Base-by-base conservation (phyloP, 2,113 vertebrate genomes). In the Eleginops maclovinus region DNA sequence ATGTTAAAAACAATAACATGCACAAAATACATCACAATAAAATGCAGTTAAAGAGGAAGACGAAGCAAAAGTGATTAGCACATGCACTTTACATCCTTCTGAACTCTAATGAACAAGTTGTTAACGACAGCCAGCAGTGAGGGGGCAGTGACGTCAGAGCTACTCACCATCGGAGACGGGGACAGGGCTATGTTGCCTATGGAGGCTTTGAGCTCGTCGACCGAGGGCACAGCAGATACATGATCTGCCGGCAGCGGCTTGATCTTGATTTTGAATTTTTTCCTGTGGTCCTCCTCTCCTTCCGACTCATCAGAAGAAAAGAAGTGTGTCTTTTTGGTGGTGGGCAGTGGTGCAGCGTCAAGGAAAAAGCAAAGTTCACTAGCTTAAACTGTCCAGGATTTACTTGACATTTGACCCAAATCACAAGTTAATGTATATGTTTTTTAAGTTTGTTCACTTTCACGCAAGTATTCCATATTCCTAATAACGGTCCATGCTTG, bases 191-290 rank as follows among this genome's bases (percentile, higher is more conserved):
- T 99, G 95, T 97, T 98, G 88, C 98, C 97, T 55, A 99, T 89
- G 0, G 98, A 99, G 0, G 96, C 98, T 91, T 96, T 98, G 77
- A 99, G 95, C 90, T 97, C 97, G 12, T 98, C 98, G 41, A 99
- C 96, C 0, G 97, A 97, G 0, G 97, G 97, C 3, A 50, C 86
- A 0, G 94, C 56, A 1, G 90, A 95, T 19, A 96, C 90, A 10
- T 89, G 85, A 51, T 98, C 95, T 47, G 96, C 89, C 26, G 87
- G 91, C 84, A 99, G 83, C 0, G 97, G 98, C 77, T 98, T 98
- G 87, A 99, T 99, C 93, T 98, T 98, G 87, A 99, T 97, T 88
- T 99, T 99, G 89, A 99, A 99, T 63, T 97, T 99, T 93, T 96
- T 97, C 81, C 95, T 96, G 0, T 97, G 96, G 85, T 99, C 98